phyloP scores from a whole-genome alignment of 1,140 invertebrate species.

The Trichogramma pretiosum region DNA sequence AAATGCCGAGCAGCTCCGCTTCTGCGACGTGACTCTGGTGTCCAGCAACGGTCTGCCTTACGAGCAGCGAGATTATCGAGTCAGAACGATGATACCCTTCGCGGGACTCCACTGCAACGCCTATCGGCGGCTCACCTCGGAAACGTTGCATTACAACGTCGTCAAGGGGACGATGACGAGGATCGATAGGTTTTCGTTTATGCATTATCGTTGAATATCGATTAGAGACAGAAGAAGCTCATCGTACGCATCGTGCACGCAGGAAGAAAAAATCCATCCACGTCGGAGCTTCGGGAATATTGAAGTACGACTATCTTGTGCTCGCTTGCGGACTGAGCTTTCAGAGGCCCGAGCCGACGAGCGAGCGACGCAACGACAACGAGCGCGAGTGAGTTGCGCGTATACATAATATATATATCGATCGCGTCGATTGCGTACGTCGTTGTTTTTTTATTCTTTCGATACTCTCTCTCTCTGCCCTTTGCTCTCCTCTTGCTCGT shows the following conservation, averaged over 20 bases:
- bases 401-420: too few relatives aligned
- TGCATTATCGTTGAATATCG: background rate
- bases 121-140: slow-evolving; percentile 44
- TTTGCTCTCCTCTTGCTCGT: too few relatives aligned
- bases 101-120: slow-evolving; percentile 43
- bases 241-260: background rate
- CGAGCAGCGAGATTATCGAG: slow-evolving; percentile 34
- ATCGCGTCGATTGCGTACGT: background rate
- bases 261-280: slow-evolving; percentile 51
- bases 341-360: slow-evolving; percentile 42
- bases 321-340: slow-evolving; percentile 54
- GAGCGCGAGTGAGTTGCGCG: slow-evolving; percentile 9
- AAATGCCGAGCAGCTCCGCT: slow-evolving; percentile 27
- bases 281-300: slow-evolving; percentile 43
- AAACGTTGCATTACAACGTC: slow-evolving; percentile 48
- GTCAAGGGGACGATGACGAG: slow-evolving; percentile 44
- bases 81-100: slow-evolving; percentile 43
- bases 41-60: slow-evolving; percentile 57
- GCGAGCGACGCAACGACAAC: background rate
- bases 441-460: background rate
- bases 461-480: too few relatives aligned
- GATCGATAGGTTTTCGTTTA: slow-evolving; percentile 46
- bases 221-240: too few relatives aligned
- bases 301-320: slow-evolving; percentile 55
- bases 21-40: slow-evolving; percentile 55